Evolutionary conservation across 2,888 invertebrate genomes (phyloP).

Genomic region (Mylabris sibirica): DNA sequence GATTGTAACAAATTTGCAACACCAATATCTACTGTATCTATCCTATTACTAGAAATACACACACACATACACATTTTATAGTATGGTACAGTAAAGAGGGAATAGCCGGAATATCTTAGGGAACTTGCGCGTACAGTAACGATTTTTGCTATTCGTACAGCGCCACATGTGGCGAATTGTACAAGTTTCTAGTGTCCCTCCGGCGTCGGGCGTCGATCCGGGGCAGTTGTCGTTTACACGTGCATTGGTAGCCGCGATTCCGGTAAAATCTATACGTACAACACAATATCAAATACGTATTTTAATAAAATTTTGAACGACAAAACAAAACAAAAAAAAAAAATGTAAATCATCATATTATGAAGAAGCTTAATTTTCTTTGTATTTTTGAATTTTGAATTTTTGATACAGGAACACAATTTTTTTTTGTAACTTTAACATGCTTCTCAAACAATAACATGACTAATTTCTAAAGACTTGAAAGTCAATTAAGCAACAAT

Average conservation of each 20-base stretch:
- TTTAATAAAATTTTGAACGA: not conserved
- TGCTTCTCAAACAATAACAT: not conserved
- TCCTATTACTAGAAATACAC: not conserved
- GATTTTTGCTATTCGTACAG: conserved; percentile 55
- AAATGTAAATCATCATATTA: not conserved
- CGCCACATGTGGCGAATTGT: conserved; percentile 51
- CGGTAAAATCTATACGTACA: conserved; percentile 32
- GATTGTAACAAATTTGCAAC: conserved; percentile 34
- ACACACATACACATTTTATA: not conserved
- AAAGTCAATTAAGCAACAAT: not conserved
- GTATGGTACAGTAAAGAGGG: not conserved
- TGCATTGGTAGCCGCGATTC: conserved; percentile 53
- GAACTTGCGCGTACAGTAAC: conserved; percentile 60
- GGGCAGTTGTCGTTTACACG: conserved; percentile 55
- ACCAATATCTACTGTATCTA: conserved; percentile 16
- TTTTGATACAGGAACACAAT: too few relatives aligned
- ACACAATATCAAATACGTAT: conserved; percentile 16
- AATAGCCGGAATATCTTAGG: conserved; percentile 29
- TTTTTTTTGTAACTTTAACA: not conserved
- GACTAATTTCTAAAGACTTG: not conserved
- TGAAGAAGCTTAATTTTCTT: not conserved
- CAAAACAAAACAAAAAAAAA: not conserved
- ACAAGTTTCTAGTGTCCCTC: conserved; percentile 57
- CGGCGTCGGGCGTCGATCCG: conserved; percentile 58
- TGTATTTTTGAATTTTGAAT: not conserved